Conservation (phyloP, 1,140 invertebrate species). For the Drosophila miranda region DNA sequence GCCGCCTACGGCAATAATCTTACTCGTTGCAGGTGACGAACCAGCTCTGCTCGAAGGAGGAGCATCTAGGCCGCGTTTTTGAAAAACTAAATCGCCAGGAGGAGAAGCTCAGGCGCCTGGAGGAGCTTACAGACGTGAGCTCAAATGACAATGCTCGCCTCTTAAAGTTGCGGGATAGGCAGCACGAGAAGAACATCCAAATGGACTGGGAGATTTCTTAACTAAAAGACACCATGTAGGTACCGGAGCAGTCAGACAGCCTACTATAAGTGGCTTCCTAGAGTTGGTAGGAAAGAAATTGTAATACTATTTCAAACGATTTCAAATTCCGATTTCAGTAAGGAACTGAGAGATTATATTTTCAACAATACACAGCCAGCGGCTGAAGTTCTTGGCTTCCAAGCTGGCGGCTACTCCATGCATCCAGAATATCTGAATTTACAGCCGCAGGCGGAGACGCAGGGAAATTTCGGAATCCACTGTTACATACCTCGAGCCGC, state of each 20-base stretch:
- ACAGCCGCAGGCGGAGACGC: slow-evolving; percentile 9
- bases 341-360: no score
- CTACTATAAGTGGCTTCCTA: no score
- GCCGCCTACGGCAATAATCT: not conserved
- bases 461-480: slow-evolving; percentile 19
- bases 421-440: not conserved
- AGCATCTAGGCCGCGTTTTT: slow-evolving; percentile 84
- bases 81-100: slow-evolving; percentile 84
- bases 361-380: no score
- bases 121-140: slow-evolving; percentile 85
- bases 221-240: no score
- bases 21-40: slow-evolving; percentile 82
- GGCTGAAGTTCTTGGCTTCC: no score
- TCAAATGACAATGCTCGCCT: slow-evolving; percentile 84
- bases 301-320: no score
- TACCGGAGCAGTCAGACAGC: no score
- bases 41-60: slow-evolving; percentile 83
- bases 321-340: no score
- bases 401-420: slow-evolving; percentile 15
- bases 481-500: slow-evolving; percentile 10
- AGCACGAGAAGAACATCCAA: no score
- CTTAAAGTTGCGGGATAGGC: no score
- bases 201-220: no score
- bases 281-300: slow-evolving; percentile 54
- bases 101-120: slow-evolving; percentile 84